phyloP scores from a whole-genome alignment of 2,888 invertebrate genomes.

The Diloba caeruleocephala region DNA sequence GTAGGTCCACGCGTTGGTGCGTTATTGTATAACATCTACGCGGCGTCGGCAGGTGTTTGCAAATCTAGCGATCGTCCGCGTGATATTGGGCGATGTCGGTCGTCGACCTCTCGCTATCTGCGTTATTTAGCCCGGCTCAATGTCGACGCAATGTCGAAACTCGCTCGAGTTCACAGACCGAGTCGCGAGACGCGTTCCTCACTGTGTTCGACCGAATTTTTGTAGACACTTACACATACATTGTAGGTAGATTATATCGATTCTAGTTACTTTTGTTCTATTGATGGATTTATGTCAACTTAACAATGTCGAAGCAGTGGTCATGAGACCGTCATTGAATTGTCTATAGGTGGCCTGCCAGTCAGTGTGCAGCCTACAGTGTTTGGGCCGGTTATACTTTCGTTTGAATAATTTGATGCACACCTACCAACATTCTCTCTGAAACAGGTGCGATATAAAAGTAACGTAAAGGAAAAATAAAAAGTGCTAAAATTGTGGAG shows the following conservation, averaged over 20 bases:
- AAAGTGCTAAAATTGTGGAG: too few species aligned
- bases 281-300: slow-evolving; percentile 15
- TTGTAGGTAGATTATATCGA: slow-evolving; percentile 32
- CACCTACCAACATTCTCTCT: too few species aligned
- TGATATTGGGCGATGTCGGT: slow-evolving; percentile 87
- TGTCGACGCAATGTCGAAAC: slow-evolving; percentile 87
- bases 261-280: slow-evolving; percentile 33
- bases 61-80: slow-evolving; percentile 78
- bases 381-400: too few species aligned
- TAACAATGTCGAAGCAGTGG: too few species aligned
- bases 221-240: slow-evolving; percentile 59
- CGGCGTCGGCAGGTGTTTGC: slow-evolving; percentile 76
- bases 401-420: too few species aligned
- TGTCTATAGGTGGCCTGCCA: not conserved
- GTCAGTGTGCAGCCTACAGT: too few species aligned
- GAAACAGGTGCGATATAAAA: too few species aligned
- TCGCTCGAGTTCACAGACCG: slow-evolving; percentile 83
- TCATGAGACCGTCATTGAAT: not conserved
- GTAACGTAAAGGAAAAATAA: too few species aligned
- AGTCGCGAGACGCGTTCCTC: slow-evolving; percentile 76
- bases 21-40: slow-evolving; percentile 70
- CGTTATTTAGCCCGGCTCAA: slow-evolving; percentile 86
- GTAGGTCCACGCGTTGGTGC: slow-evolving; percentile 67
- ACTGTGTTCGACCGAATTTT: slow-evolving; percentile 78
- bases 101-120: slow-evolving; percentile 86